Base-by-base conservation (phyloP, 2,888 invertebrate species). In the Aporophyla nigra region DNA sequence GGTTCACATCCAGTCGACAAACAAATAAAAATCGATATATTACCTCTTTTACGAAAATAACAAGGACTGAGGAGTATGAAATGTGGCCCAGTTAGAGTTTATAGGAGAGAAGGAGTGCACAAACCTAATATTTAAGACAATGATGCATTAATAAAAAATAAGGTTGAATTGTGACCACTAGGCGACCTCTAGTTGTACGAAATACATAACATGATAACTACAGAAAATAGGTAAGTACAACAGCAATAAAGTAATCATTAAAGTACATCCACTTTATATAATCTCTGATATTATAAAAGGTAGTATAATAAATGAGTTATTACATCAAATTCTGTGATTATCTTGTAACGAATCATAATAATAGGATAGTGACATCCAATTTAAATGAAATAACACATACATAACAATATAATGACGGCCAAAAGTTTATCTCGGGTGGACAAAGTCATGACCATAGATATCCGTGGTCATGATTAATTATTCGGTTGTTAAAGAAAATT, bases 341-440 rank as follows among this genome's bases (percentile, higher is more conserved):
- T 81, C 54, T 21, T n/a, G 5, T n/a, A 7, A 49, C 14, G 10
- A 27, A 43, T 27, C 49, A 19, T 46, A 80, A 49, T 73, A 10
- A 73, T 74, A 72, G n/a, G 49, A 54, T 19, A 21, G 33, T 43
- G 12, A 33, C 5, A 24, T 5, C 4, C 9, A 80, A 53, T 80
- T 80, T 53, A 80, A 33, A 71, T 46, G 33, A 70, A 46, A 51
- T 33, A 33, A 33, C 33, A 33, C 33, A 33, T 33, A 59, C 21
- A 43, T 19, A 70, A 49, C 1, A 49, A 33, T 33, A 33, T 6
- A 40, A 27, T 70, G 21, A 27, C 16, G 43, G 56, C 12, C n/a
- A 27, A 27, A 51, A 76, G 71, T 79, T 70, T 70, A 76, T 76
- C 71, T 33, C 4, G 43, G 10, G 19, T n/a, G 9, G 9, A 5